Evolutionary conservation across 2,797 vertebrate species (phyloP).

Genomic region (Brachyalestes nurse): DNA sequence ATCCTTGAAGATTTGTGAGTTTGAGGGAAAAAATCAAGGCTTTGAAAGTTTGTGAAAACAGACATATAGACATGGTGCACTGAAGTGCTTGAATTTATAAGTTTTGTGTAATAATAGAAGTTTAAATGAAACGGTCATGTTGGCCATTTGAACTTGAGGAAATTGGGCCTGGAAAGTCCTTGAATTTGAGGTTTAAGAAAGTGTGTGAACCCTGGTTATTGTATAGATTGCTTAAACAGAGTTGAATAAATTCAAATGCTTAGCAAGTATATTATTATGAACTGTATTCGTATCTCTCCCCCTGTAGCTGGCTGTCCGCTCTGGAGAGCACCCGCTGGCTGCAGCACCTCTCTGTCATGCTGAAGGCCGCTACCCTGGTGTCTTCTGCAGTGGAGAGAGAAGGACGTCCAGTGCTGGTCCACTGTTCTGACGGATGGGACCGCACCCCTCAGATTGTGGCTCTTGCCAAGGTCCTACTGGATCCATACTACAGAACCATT

Average conservation of each 20-base stretch:
- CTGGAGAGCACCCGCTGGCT: conserved; percentile 98
- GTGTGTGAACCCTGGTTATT: too few species aligned
- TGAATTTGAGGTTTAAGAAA: too few species aligned
- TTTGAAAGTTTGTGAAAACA: too few species aligned
- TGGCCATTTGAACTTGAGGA: too few species aligned
- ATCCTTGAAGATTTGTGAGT: too few species aligned
- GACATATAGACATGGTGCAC: too few species aligned
- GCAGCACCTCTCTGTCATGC: conserved; percentile 97
- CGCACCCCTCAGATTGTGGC: conserved; percentile 96
- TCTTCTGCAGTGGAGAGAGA: conserved; percentile 92
- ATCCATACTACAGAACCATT: conserved; percentile 95
- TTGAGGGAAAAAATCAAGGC: too few species aligned
- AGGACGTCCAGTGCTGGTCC: conserved; percentile 92
- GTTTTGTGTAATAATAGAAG: too few species aligned
- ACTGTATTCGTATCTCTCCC: neutral
- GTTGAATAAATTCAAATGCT: neutral
- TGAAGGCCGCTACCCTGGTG: conserved; percentile 94
- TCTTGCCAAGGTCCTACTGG: conserved; percentile 91
- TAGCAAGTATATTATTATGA: too few species aligned
- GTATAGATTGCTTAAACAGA: neutral
- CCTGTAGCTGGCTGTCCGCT: conserved; percentile 92
- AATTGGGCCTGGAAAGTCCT: too few species aligned
- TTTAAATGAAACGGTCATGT: too few species aligned
- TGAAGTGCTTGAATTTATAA: too few species aligned
- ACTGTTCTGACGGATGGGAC: conserved; percentile 98